Evolutionary conservation across 2,797 vertebrate species (phyloP), one percentile per base, ranked within the genome.

Genomic region (Takifugu rubripes): DNA sequence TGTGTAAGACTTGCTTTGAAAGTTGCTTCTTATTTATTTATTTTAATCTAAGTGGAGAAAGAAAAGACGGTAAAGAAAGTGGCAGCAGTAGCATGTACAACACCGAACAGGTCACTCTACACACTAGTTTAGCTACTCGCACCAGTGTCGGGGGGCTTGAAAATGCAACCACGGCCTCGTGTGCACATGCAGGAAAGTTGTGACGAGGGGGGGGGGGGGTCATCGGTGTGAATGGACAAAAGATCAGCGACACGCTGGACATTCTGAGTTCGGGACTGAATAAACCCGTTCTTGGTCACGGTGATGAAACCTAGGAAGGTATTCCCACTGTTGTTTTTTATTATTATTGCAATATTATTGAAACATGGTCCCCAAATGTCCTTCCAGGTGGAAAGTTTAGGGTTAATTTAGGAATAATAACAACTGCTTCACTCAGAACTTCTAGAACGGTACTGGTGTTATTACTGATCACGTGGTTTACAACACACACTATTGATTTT

Each of bases 111-210:
- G 64, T 79, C 82, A 88, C 77, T 75, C 73, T 59, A 75, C 74
- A 33, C 69, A 78, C 74, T 81, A 88, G 76, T 79, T 79, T 64
- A 82, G 68, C 83, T 84, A 87, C 73, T 33, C 86, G 87, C 88
- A 86, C 70, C 76, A 74, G 68, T 84, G 77, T 79, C 62, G 66
- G 58, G 62, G 79, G 80, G 57, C 66, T 61, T 53, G 71, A 70
- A 74, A 75, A 62, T 49, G 69, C 72, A 58, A 82, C 76, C 66
- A 71, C 64, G 71, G 69, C 76, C 76, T 83, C 73, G 71, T 78
- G 74, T 81, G 70, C 78, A 87, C 90, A 91, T 92, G 90, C 90
- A 89, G 82, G 75, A 77, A 87, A 75, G 77, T 86, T 67, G 75
- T 82, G 77, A 80, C 61, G 52, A 70, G 17, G 17, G 17, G 17